Evolutionary conservation across 2,888 invertebrate species (phyloP), one percentile per base, ranked within the genome.

Genomic region (Eumerus sabulonum): DNA sequence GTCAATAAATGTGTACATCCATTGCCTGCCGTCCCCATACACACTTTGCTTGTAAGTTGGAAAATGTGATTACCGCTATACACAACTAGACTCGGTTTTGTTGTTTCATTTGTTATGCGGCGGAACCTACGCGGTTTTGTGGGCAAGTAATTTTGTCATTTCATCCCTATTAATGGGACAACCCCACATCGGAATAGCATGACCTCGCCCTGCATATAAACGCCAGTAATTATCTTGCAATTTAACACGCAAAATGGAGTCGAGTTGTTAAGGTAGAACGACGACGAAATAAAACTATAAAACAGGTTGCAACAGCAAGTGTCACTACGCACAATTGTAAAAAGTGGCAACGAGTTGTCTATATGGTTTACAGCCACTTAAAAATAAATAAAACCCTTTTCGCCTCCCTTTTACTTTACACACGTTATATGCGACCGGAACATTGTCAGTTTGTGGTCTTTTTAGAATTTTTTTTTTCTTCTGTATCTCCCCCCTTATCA

Each of bases 181-280:
- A 16, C 57, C 40, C 40, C 12, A 35, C 12, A 7, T 7, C 27
- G 27, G 27, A 7, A 27, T 27, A 54, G 12, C 51, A 27, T 48
- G 48, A 54, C 42, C 38, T 53, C 57, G 57, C 45, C 51, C 45
- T 68, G 47, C 67, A 68, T 68, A 27, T 64, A 62, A 74, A 79
- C 27, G 7, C 27, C 27, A 27, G 27, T 73, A 64, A 79, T 79
- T 79, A 63, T 63, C 73, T n/a, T 27, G 59, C 64, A 56, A 47
- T 64, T 72, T 48, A 73, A 36, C 63, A 73, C 73, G 67, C 54
- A 68, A 68, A 51, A 48, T 13, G 45, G 14, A 27, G 27, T 27
- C 27, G 27, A 27, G 27, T 27, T 27, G 27, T 27, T 27, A 27
- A 7, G 27, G 27, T 2, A 27, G 7, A 27, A 27, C 2, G 62